These are phyloP conservation scores for Dicentrarchus labrax DNA, from an alignment of 2,113 vertebrate genomes.

Conservation along the genomic window DNA sequence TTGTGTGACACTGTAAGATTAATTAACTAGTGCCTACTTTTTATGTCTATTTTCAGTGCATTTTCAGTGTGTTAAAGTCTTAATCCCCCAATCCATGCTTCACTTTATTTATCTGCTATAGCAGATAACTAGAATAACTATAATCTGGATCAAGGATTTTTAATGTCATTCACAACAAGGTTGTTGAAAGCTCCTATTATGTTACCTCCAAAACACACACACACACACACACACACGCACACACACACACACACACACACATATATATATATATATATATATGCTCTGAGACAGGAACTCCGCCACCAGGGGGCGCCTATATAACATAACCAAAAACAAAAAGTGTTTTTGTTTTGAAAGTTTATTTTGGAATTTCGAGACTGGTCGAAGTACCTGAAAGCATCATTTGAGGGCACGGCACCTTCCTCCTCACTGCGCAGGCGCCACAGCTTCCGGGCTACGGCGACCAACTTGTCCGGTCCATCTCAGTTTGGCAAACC, in stretches of 20 bases:
- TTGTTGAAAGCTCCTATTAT: no score
- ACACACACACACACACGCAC: no score
- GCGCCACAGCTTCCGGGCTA: neutral
- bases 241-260: no score
- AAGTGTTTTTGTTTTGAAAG: neutral
- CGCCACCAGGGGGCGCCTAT: neutral
- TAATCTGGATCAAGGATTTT: neutral
- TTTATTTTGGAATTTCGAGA: rapidly evolving
- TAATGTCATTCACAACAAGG: no score
- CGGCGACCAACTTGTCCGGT: neutral
- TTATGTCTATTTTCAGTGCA: neutral
- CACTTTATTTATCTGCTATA: neutral
- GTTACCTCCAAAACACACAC: no score
- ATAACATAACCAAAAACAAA: neutral
- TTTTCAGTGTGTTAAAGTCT: neutral
- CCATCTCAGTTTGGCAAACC: neutral
- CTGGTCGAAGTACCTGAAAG: neutral
- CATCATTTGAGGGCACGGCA: neutral
- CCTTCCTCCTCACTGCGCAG: slow-evolving; percentile 35
- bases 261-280: no score
- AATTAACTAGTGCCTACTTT: no score
- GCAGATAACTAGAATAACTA: no score
- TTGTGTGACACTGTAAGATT: neutral
- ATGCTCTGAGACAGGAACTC: neutral
- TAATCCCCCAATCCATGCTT: neutral